Evolutionary conservation across 2,113 vertebrate genomes (phyloP).

Genomic region (Thermophis baileyi): DNA sequence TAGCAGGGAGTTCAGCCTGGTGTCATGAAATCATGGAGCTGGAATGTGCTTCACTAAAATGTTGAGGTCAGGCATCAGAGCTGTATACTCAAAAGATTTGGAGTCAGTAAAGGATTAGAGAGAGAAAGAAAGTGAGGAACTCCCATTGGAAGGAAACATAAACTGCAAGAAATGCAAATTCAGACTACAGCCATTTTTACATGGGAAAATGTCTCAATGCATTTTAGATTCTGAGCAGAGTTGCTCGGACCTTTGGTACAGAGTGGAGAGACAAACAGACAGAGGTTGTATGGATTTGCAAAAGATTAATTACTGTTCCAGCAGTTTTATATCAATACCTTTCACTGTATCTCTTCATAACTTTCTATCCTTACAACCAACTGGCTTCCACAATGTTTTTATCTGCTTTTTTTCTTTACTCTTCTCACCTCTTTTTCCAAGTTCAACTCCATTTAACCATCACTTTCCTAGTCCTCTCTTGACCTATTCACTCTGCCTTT

Average conservation of each 20-base stretch:
- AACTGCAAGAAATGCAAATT: slow-evolving; percentile 65
- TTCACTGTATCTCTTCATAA: not conserved
- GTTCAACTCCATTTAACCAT: not conserved
- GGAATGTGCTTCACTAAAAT: slow-evolving; percentile 68
- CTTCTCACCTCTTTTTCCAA: not conserved
- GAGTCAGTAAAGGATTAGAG: slow-evolving; percentile 61
- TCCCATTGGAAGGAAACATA: slow-evolving; percentile 58
- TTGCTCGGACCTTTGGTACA: not conserved
- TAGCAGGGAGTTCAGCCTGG: slow-evolving; percentile 65
- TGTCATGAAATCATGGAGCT: slow-evolving; percentile 72
- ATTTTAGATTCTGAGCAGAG: slow-evolving; percentile 50
- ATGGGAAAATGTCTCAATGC: slow-evolving; percentile 42
- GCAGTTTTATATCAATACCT: not conserved
- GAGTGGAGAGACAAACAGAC: not conserved
- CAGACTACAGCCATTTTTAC: slow-evolving; percentile 47
- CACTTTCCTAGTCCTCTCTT: not conserved
- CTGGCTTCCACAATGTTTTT: not conserved
- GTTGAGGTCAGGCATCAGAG: slow-evolving; percentile 60
- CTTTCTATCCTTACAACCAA: not conserved
- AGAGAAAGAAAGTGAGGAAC: slow-evolving; percentile 53
- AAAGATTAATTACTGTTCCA: not conserved
- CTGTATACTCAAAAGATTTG: slow-evolving; percentile 58
- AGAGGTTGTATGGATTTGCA: not conserved
- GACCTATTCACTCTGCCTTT: not conserved
- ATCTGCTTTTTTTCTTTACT: not conserved